Evolutionary conservation across 2,797 vertebrate genomes (phyloP), one percentile per base, ranked within the genome.

Genomic region (Falco cherrug): DNA sequence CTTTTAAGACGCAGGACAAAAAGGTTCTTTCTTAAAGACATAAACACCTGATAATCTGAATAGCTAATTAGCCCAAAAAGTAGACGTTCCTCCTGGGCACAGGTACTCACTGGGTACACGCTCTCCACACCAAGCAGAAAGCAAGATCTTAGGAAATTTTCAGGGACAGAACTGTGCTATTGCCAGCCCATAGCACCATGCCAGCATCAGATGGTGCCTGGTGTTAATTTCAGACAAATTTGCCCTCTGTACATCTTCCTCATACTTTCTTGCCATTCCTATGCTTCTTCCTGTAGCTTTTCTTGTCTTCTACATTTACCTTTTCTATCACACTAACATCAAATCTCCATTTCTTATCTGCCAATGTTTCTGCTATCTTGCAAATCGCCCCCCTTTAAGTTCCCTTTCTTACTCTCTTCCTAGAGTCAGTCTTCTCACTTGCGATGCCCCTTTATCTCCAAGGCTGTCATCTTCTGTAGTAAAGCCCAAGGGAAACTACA

Each of bases 21-120:
- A 97, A 51, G 13, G 6, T 77, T 89, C 54, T 82, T 92, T 92
- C 50, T 84, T 84, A 84, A 92, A 77, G 63, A 54, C 16, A 71
- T 25, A 77, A 93, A 85, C 48, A 90, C n/a, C 35, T 83, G 76
- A 82, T 78, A 90, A 89, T 68, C 74, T 8, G 3, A 78, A 84
- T 14, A 90, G 43, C 18, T 61, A 74, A 48, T 82, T 77, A 94
- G 67, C 14, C 53, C 10, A 2, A 65, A 84, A 75, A 65, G 19
- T 14, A 77, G n/a, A 59, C 6, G 11, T n/a, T 56, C 19, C n/a
- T 83, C 16, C 56, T 67, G 48, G 31, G 8, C 37, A 33, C 6
- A 5, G 13, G 18, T 48, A 65, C 8, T 63, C 13, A 41, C 22
- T 53, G 26, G 50, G 50, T 68, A 51, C 26, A 28, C 6, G 28